Conservation (phyloP, 1,140 invertebrate species). For the Atta cephalotes region DNA sequence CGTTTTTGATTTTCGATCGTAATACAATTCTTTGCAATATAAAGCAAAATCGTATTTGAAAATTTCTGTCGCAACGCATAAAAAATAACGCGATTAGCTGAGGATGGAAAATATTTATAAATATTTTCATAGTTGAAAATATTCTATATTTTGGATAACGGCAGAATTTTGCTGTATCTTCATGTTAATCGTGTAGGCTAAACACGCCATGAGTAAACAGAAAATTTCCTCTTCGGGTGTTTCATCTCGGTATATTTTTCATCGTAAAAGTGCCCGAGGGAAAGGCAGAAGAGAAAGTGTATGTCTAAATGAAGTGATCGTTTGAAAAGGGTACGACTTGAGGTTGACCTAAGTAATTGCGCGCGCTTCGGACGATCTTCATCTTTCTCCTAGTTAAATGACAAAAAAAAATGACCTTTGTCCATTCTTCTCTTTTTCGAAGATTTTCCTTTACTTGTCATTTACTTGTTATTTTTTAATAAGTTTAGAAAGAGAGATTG, state of each 20-base stretch:
- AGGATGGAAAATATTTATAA: neutral
- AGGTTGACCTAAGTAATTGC: constrained; percentile 70
- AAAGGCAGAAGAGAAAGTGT: constrained; percentile 37
- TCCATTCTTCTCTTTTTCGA: neutral
- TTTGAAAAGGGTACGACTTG: constrained; percentile 58
- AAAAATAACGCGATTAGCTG: neutral
- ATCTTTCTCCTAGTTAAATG: constrained; percentile 49
- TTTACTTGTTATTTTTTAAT: neutral
- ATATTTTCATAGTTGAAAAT: neutral
- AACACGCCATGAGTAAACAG: constrained; percentile 35
- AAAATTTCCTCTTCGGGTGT: neutral
- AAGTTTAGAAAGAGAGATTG: neutral
- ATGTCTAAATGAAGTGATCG: constrained; percentile 58
- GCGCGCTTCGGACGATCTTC: constrained; percentile 43
- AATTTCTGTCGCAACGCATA: neutral
- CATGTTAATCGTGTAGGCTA: constrained; percentile 27
- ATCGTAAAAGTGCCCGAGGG: constrained; percentile 21
- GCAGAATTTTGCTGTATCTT: constrained; percentile 1
- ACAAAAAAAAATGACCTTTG: constrained; percentile 1
- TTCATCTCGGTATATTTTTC: constrained; percentile 43
- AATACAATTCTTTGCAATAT: neutral
- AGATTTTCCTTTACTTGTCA: constrained; percentile 10
- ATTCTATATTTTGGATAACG: constrained; percentile 15
- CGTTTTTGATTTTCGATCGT: neutral
- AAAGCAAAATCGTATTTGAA: neutral